These are phyloP conservation scores for Diabrotica undecimpunctata DNA, from an alignment of 1,140 invertebrate genomes.

Conservation along the genomic window DNA sequence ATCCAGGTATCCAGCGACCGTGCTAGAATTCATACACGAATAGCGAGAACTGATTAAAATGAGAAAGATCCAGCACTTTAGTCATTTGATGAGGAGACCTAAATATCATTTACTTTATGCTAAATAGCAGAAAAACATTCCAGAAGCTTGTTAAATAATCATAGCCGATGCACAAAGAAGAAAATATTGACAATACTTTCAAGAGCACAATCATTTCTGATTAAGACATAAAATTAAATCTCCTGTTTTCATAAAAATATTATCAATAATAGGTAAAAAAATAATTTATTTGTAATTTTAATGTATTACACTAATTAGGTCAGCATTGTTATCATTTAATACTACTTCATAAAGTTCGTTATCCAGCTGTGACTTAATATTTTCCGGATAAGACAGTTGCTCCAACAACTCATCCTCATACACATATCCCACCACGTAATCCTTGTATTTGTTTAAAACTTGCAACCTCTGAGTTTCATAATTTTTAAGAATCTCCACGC, in stretches of 20 bases:
- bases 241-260: neutral
- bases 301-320: neutral
- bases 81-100: too few species aligned
- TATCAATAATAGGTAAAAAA: neutral
- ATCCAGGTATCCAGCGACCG: too few species aligned
- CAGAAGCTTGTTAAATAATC: too few species aligned
- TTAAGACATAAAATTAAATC: neutral
- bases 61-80: too few species aligned
- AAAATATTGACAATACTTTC: too few species aligned
- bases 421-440: slow-evolving; percentile 24
- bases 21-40: too few species aligned
- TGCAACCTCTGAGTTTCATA: slow-evolving; percentile 24
- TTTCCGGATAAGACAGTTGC: neutral
- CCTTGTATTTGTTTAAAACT: slow-evolving; percentile 28
- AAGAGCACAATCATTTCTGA: too few species aligned
- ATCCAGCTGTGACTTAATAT: neutral
- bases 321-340: neutral
- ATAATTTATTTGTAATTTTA: neutral
- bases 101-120: too few species aligned
- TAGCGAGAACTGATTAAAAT: too few species aligned
- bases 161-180: too few species aligned
- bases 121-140: too few species aligned
- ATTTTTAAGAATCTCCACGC: slow-evolving; percentile 33
- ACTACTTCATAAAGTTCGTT: neutral
- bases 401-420: slow-evolving; percentile 24